Base-by-base conservation (phyloP, 1,140 invertebrate species). In the Ostrea edulis region DNA sequence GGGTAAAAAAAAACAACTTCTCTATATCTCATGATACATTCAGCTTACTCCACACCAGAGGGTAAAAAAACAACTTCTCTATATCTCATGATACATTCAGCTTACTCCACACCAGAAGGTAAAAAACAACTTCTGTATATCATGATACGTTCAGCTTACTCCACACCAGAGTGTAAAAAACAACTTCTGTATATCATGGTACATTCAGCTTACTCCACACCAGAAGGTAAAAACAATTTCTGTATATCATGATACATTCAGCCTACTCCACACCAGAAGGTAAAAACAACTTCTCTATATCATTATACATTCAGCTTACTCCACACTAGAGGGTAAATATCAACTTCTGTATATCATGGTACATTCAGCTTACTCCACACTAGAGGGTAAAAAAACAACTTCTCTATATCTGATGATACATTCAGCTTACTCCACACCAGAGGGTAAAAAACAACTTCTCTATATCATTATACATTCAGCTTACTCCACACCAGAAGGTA, bases 401-500 rank as follows among this genome's bases (percentile, higher is more conserved):
- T 2, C 35, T 44, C 5, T 44, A 1, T 44, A 44, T 44, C 35
- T 44, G 2, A 5, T 44, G 35, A 44, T 2, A 44, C 35, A 44
- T 44, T 44, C 35, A 2, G 87, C 84, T 52, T 85, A 88, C 77
- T 84, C 87, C 53, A 88, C 87, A 11, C 87, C 87, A 58, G 84
- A 58, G 52, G 87, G 87, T 88, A 88, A 62, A 17, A 8, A 5
- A 1, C 17, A 44, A 1, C 35, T 44, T 2, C 35, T 44, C 5
- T 44, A 1, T 44, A 44, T 44, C 35, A 5, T 44, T 1, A 44
- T 2, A 44, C 35, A 44, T 44, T 44, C 35, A 2, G 87, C 84
- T 52, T 85, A 88, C 77, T 84, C 87, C 53, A 88, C 87, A 11
- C 87, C 87, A 58, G 84, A 58, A 65, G 87, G 87, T 88, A 88